A percentile compares a stretch with the other conserved stretches of the same genome.
phyloP scores from a whole-genome alignment of 2,797 vertebrate species.

The Pantherophis alleghaniensis region DNA sequence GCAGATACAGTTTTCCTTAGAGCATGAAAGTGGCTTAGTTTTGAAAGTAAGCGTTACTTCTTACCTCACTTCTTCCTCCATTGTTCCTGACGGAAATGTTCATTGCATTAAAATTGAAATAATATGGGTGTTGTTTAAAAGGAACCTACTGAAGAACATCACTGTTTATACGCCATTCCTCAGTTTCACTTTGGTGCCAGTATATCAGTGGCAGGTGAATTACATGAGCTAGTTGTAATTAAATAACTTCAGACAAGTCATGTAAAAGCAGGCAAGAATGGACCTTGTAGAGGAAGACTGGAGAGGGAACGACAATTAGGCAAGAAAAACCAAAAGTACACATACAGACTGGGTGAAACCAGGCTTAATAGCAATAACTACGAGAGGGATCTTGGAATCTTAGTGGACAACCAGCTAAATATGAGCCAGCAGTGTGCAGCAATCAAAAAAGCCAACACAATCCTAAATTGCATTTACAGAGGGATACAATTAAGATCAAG shows the following conservation, averaged over 20 bases:
- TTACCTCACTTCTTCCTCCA: not conserved
- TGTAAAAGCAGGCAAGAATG: not conserved
- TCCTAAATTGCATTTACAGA: too few species aligned
- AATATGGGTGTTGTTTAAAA: not conserved
- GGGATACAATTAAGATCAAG: too few species aligned
- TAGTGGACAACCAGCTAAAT: too few species aligned
- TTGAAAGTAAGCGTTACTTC: not conserved
- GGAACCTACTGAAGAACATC: not conserved
- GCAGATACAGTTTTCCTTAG: not conserved
- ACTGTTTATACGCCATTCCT: not conserved
- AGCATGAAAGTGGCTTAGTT: not conserved
- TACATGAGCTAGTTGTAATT: not conserved
- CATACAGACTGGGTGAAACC: too few species aligned
- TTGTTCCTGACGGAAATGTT: not conserved
- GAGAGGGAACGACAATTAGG: too few species aligned
- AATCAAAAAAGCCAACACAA: too few species aligned
- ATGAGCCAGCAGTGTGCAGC: too few species aligned
- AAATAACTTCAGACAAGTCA: not conserved
- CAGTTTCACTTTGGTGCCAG: not conserved
- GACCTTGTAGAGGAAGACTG: not conserved
- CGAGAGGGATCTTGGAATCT: too few species aligned
- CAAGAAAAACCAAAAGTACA: too few species aligned
- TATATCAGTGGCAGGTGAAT: not conserved
- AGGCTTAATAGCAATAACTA: too few species aligned
- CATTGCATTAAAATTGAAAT: not conserved